Evolutionary conservation across 2,888 invertebrate genomes (phyloP), one percentile per base, ranked within the genome.

Genomic region (Venusia cambrica): DNA sequence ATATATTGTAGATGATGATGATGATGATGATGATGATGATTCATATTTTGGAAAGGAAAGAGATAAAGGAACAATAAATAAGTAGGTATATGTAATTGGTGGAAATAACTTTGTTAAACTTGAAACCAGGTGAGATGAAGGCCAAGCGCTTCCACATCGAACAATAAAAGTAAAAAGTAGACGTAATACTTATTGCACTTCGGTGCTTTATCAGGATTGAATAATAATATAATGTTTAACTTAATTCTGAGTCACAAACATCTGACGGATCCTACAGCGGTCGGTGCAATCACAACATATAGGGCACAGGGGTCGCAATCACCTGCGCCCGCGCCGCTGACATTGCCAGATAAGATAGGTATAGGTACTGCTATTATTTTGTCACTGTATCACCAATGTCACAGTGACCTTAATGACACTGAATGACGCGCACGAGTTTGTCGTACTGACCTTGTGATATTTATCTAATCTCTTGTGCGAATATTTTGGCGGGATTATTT

Each of bases 371-470:
- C 74, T 81, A 81, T 84, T 84, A 84, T 85, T 84, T 83, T 81
- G 85, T 77, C 77, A 77, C 66, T 62, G 73, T 80, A 78, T 80
- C 79, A 63, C 78, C 87, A 87, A 87, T 84, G 87, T 85, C 85
- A 85, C 78, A 83, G 75, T 84, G 80, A 85, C 87, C 85, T 84
- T 77, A 85, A 80, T 85, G 85, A 80, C 85, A 78, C 73, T 68
- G 70, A 80, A 78, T 80, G 78, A 77, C 80, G 77, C 75, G 70
- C 62, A 63, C 72, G 70, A 73, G 72, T 70, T 71, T 52, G 45
- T 48, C 57, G 74, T 62, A 61, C 62, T 75, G 79, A 84, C 85
- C 85, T 85, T 87, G 85, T 62, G 70, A 74, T 80, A 68, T 77
- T 83, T 85, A 84, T 87, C 85, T 87, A 83, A 85, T 87, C 84